Conservation (phyloP, 2,113 vertebrate genomes). For the Octodon degus region DNA sequence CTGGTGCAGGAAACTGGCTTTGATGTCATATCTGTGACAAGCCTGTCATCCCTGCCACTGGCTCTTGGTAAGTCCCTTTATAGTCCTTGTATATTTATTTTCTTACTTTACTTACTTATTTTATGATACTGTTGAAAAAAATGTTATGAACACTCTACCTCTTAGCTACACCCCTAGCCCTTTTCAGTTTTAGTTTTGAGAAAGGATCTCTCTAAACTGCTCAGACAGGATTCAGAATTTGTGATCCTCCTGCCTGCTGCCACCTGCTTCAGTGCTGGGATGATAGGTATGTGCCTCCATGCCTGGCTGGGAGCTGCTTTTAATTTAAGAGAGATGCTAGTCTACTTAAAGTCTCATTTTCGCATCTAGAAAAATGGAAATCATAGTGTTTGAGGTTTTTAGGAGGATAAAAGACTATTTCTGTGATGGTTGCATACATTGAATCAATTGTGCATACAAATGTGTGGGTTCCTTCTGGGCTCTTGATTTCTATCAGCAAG, state of each 20-base stretch:
- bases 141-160: background rate
- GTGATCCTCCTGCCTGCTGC: background rate
- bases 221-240: background rate
- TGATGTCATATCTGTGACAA: background rate
- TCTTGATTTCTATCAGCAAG: background rate
- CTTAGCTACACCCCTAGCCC: background rate
- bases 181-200: background rate
- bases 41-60: background rate
- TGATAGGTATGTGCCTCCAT: background rate
- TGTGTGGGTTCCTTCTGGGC: background rate
- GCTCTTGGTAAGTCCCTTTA: background rate
- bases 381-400: background rate
- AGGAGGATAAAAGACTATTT: background rate
- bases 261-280: background rate
- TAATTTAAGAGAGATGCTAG: background rate
- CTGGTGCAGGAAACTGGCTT: background rate
- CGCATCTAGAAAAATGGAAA: conserved; percentile 6
- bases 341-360: conserved; percentile 17
- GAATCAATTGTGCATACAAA: background rate
- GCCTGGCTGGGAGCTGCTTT: background rate
- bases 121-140: background rate
- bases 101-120: background rate
- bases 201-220: background rate
- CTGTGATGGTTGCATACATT: background rate
- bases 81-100: background rate